Conservation (phyloP, 1,140 invertebrate species). For the Lordiphosa clarofinis region DNA sequence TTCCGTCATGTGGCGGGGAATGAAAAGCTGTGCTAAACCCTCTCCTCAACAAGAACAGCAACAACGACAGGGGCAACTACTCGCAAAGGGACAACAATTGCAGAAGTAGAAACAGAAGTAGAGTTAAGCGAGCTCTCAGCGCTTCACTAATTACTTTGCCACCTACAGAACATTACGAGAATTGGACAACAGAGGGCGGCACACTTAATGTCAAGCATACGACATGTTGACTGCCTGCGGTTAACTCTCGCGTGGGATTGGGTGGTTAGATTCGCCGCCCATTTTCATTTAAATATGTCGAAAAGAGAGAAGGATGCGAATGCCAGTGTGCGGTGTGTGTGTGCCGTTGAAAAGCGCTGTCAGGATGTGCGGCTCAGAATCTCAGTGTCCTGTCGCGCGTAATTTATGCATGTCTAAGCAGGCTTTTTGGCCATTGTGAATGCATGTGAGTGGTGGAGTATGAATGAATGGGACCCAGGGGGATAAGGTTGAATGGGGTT, state of each 20-base stretch:
- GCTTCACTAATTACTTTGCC: conserved; percentile 74
- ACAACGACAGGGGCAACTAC: conserved; percentile 35
- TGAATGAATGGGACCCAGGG: conserved; percentile 6
- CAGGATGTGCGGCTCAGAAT: conserved; percentile 2
- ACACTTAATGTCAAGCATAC: conserved; percentile 67
- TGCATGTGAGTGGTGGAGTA: not conserved
- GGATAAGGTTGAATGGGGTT: conserved; percentile 5
- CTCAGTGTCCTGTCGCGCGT: conserved; percentile 14
- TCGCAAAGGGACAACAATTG: conserved; percentile 14
- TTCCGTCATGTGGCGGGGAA: conserved; percentile 51
- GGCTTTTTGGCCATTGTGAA: conserved; percentile 8
- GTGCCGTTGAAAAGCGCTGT: conserved; percentile 13
- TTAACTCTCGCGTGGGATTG: conserved; percentile 24
- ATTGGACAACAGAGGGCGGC: conserved; percentile 28
- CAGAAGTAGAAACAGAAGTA: conserved; percentile 14
- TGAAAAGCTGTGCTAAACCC: conserved; percentile 50
- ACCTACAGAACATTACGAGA: conserved; percentile 54
- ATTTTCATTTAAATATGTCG: conserved; percentile 38
- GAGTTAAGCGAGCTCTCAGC: conserved; percentile 37
- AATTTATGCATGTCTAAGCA: conserved; percentile 25
- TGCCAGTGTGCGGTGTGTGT: not conserved
- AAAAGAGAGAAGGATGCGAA: conserved; percentile 8
- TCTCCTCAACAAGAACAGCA: conserved; percentile 16
- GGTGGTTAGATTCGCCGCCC: conserved; percentile 1
- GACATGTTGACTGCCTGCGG: conserved; percentile 51